Evolutionary conservation across 1,140 invertebrate species (phyloP).

Genomic region (Chironomus tepperi): DNA sequence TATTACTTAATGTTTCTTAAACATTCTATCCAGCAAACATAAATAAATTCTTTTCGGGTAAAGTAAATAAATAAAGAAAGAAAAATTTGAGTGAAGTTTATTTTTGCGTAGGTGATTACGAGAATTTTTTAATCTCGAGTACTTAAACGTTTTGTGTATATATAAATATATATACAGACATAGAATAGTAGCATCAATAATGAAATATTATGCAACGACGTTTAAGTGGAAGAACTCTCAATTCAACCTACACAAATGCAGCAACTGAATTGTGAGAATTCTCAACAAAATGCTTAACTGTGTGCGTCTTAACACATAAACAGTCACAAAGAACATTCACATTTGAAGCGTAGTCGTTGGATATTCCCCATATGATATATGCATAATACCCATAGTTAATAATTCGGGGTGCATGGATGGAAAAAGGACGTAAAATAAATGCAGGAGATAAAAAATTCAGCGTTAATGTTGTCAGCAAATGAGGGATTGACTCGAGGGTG

Average conservation of each 20-base stretch:
- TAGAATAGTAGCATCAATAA: slow-evolving; percentile 2
- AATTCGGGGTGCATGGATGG: too few species aligned
- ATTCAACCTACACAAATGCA: background rate
- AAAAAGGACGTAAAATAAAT: too few species aligned
- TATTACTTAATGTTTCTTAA: too few species aligned
- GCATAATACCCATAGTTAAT: background rate
- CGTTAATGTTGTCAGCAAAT: too few species aligned
- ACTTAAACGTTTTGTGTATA: background rate
- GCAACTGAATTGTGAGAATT: background rate
- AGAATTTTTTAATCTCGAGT: background rate
- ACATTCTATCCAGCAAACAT: too few species aligned
- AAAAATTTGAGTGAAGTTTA: background rate
- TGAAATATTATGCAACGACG: background rate
- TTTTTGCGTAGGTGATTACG: background rate
- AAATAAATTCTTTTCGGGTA: too few species aligned
- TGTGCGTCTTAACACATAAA: background rate
- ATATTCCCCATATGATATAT: background rate
- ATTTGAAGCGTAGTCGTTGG: background rate
- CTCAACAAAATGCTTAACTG: background rate
- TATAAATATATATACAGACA: too few species aligned
- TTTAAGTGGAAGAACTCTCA: background rate
- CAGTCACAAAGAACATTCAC: background rate
- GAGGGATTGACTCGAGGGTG: too few species aligned
- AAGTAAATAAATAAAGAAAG: background rate
- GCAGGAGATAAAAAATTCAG: too few species aligned